Evolutionary conservation across 2,797 vertebrate genomes (phyloP).

Genomic region (Urophycis tenuis): DNA sequence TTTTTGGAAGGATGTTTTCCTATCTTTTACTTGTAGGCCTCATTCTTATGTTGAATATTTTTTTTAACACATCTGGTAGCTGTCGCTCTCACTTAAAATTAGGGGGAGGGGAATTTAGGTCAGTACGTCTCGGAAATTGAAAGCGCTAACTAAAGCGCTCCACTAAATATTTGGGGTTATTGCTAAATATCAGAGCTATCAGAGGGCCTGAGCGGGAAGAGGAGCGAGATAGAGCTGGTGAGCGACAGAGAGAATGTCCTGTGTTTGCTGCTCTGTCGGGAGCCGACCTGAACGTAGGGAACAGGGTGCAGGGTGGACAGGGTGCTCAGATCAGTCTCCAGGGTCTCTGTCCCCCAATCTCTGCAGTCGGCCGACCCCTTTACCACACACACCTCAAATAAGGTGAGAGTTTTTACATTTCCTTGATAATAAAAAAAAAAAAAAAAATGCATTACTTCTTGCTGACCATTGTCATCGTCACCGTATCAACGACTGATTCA

Average conservation of each 20-base stretch:
- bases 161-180: constrained; percentile 29
- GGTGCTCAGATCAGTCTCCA: background rate
- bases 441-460: too few relatives aligned
- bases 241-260: background rate
- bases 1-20: background rate
- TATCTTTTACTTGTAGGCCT: background rate
- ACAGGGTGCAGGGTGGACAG: background rate
- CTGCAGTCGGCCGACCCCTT: background rate
- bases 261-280: background rate
- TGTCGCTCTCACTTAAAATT: background rate
- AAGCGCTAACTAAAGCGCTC: constrained; percentile 20
- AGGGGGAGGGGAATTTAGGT: constrained; percentile 4
- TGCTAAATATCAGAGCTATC: constrained; percentile 16
- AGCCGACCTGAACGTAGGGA: background rate
- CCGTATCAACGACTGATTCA: background rate
- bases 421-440: too few relatives aligned
- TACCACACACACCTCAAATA: background rate
- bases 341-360: background rate
- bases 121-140: constrained; percentile 23
- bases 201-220: background rate
- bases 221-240: background rate
- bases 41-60: background rate
- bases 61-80: background rate
- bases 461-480: too few relatives aligned
- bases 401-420: background rate